phyloP scores from a whole-genome alignment of 2,888 invertebrate species.

The Erebia epiphron region DNA sequence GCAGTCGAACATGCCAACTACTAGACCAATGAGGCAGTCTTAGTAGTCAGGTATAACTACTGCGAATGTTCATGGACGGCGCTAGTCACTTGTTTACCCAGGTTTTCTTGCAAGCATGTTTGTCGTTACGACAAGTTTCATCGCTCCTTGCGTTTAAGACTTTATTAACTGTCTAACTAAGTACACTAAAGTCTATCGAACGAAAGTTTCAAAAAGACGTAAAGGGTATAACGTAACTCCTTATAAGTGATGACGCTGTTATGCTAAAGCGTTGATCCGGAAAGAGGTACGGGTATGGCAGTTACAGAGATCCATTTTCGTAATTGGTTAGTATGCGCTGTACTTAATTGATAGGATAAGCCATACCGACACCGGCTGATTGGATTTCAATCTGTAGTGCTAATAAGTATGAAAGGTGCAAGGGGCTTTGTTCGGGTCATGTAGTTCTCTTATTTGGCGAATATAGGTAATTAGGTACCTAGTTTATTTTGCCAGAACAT shows the following conservation, averaged over 20 bases:
- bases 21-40: too few relatives aligned
- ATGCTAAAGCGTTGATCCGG: conserved; percentile 9
- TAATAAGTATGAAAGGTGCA: not conserved
- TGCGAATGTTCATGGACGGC: too few relatives aligned
- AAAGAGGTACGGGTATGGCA: conserved; percentile 10
- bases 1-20: too few relatives aligned
- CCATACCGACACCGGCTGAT: not conserved
- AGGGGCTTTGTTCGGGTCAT: not conserved
- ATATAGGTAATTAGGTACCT: not conserved
- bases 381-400: conserved; percentile 5
- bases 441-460: not conserved
- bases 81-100: too few relatives aligned
- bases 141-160: too few relatives aligned
- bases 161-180: too few relatives aligned
- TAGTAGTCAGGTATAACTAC: too few relatives aligned
- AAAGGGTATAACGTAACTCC: not conserved
- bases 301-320: conserved; percentile 14
- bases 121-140: too few relatives aligned
- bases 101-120: too few relatives aligned
- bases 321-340: conserved; percentile 14
- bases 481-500: too few relatives aligned
- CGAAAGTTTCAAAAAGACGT: conserved; percentile 5
- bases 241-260: conserved; percentile 11
- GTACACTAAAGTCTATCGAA: not conserved
- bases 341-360: conserved; percentile 13